phyloP scores from a whole-genome alignment of 2,113 vertebrate genomes.

The Callaeas wilsoni region DNA sequence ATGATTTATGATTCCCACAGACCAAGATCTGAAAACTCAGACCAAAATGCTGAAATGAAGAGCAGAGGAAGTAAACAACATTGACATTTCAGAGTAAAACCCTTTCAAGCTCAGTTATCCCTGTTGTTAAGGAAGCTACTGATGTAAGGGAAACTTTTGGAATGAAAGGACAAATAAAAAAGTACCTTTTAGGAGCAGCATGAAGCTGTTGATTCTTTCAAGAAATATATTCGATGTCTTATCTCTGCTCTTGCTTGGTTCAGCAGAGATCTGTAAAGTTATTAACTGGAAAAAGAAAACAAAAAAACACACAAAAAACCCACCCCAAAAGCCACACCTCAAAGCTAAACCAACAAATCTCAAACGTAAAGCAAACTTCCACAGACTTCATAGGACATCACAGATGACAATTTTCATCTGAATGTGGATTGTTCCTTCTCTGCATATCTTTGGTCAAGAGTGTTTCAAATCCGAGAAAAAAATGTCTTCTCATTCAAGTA shows the following conservation, averaged over 20 bases:
- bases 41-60: constrained; percentile 11
- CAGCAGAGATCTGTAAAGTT: not conserved
- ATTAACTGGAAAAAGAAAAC: not conserved
- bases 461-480: not conserved
- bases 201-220: not conserved
- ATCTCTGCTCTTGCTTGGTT: not conserved
- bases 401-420: not conserved
- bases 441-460: not conserved
- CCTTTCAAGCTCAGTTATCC: constrained; percentile 14
- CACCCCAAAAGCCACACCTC: not conserved
- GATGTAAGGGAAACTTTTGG: not conserved
- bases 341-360: not conserved
- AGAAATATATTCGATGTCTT: not conserved
- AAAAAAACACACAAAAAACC: accelerated
- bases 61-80: constrained; percentile 19
- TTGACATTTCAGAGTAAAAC: constrained; percentile 11
- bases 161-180: not conserved
- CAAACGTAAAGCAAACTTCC: not conserved
- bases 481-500: not conserved
- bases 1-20: constrained; percentile 21
- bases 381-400: not conserved
- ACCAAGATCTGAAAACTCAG: not conserved
- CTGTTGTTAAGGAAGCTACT: not conserved
- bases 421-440: not conserved
- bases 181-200: not conserved